Evolutionary conservation across 2,888 invertebrate species (phyloP).

Genomic region (Lasioglossum calceatum): DNA sequence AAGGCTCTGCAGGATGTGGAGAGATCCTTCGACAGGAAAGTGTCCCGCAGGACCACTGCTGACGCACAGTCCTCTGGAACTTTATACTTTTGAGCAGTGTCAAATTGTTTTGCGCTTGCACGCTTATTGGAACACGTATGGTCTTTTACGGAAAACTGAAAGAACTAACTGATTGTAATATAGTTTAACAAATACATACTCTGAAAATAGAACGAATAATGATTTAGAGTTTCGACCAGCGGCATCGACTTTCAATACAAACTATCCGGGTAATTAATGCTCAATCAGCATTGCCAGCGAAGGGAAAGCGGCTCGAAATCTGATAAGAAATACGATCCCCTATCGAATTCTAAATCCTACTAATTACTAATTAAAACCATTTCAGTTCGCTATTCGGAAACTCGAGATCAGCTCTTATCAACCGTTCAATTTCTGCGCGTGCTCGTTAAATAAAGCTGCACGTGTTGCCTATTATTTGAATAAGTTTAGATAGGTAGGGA

Average conservation of each 20-base stretch:
- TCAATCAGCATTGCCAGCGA: background rate
- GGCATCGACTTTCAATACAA: slow-evolving; percentile 3
- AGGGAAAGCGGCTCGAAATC: background rate
- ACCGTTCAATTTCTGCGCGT: background rate
- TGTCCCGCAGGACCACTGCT: accelerated
- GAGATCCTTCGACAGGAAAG: background rate
- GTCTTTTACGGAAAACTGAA: too few species aligned
- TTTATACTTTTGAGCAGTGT: background rate
- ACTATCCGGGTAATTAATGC: slow-evolving; percentile 19
- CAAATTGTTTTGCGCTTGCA: too few species aligned
- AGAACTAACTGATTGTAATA: too few species aligned
- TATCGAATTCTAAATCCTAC: background rate
- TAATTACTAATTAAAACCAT: background rate
- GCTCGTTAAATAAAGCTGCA: too few species aligned
- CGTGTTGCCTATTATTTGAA: too few species aligned
- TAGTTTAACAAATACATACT: too few species aligned
- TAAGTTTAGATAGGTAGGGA: too few species aligned
- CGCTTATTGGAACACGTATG: too few species aligned
- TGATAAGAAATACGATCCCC: slow-evolving; percentile 8
- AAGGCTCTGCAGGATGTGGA: background rate
- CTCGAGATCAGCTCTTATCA: background rate
- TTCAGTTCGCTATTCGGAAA: background rate
- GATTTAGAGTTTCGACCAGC: background rate
- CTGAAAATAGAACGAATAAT: too few species aligned
- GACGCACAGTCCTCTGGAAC: background rate